A percentile compares a stretch with the other conserved stretches of the same genome.
Evolutionary conservation across 1,140 invertebrate genomes (phyloP).

Genomic region (Drosophila baimaii): DNA sequence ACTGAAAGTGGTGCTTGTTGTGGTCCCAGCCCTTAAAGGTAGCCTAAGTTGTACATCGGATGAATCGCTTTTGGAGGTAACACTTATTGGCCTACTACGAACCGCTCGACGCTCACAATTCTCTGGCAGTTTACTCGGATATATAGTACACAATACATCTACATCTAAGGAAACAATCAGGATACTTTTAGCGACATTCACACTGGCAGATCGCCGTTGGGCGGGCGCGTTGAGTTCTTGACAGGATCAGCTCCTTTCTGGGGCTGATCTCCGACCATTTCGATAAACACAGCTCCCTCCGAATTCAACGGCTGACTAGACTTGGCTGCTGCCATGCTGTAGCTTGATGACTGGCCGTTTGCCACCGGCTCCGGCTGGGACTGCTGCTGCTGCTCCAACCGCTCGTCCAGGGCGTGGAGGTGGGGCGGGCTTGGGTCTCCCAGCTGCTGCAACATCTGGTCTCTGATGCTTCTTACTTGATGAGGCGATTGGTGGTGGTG

Average conservation of each 20-base stretch:
- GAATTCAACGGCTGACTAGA: constrained; percentile 50
- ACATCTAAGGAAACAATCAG: constrained; percentile 30
- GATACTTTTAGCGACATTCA: constrained; percentile 3
- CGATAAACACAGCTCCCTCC: constrained; percentile 35
- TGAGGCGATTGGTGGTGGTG: constrained; percentile 57
- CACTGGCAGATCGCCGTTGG: constrained; percentile 35
- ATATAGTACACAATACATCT: constrained; percentile 31
- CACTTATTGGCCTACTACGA: constrained; percentile 28
- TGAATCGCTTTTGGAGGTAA: constrained; percentile 41
- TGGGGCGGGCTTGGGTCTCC: too few relatives aligned
- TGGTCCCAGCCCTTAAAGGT: constrained; percentile 41
- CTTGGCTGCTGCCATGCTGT: constrained; percentile 36
- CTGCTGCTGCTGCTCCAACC: constrained; percentile 12
- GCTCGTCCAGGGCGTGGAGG: constrained; percentile 18
- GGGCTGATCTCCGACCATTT: constrained; percentile 56
- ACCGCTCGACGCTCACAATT: constrained; percentile 25
- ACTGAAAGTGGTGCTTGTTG: constrained; percentile 4
- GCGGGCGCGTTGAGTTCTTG: constrained; percentile 23
- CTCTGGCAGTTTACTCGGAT: constrained; percentile 42
- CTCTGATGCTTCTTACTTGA: constrained; percentile 54
- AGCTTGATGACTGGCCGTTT: constrained; percentile 34
- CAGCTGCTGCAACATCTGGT: neutral
- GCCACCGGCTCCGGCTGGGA: constrained; percentile 22
- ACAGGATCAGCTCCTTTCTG: neutral
- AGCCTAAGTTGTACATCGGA: constrained; percentile 23